These are phyloP conservation scores for Trichomalopsis sarcophagae DNA, from an alignment of 1,140 invertebrate species.

Conservation along the genomic window DNA sequence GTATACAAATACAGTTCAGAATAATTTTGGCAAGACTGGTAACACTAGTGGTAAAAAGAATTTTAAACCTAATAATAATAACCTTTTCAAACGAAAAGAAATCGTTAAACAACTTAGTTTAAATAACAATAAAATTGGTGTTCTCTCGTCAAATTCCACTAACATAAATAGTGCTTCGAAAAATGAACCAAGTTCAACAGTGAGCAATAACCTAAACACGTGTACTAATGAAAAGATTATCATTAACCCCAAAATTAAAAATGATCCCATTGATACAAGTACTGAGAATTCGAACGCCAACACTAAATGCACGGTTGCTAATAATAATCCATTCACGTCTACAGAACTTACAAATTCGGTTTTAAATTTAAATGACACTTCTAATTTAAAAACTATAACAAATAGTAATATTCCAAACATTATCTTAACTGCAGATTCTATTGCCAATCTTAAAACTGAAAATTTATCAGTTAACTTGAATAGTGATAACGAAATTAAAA, in stretches of 20 bases:
- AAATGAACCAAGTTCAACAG: neutral
- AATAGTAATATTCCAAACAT: conserved; percentile 16
- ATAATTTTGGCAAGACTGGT: conserved; percentile 22
- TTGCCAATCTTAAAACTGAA: neutral
- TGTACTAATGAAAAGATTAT: neutral
- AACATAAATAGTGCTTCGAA: neutral
- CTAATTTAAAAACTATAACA: conserved; percentile 10
- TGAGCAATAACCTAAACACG: neutral
- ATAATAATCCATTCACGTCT: neutral
- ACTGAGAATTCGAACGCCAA: neutral
- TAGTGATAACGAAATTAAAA: neutral
- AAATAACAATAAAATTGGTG: conserved; percentile 11
- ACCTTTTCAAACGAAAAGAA: conserved; percentile 22
- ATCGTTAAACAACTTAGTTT: conserved; percentile 19
- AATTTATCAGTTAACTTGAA: neutral
- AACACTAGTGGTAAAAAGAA: conserved; percentile 42
- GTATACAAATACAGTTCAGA: conserved; percentile 23
- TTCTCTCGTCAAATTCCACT: neutral
- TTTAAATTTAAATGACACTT: neutral
- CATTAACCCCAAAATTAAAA: neutral
- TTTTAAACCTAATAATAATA: neutral
- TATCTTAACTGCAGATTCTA: neutral
- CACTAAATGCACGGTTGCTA: neutral
- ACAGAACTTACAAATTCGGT: neutral
- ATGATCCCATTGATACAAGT: neutral